Conservation (phyloP, 2,113 vertebrate genomes). For the Malurus cyaneus region DNA sequence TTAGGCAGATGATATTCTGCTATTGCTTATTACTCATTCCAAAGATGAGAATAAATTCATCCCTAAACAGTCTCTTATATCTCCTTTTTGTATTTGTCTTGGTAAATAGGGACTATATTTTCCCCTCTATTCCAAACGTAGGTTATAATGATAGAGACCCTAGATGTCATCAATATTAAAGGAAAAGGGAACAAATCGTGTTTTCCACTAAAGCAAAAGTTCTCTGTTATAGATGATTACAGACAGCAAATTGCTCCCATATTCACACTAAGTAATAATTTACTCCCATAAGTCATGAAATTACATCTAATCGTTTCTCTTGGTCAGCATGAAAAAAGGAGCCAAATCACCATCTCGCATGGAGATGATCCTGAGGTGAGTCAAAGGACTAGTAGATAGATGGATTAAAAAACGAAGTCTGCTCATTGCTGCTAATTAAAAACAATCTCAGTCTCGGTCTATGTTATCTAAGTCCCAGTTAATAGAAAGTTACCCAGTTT, state of each 20-base stretch:
- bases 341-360: too few relatives aligned
- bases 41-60: neutral
- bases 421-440: too few relatives aligned
- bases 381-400: too few relatives aligned
- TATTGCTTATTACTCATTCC: neutral
- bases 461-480: too few relatives aligned
- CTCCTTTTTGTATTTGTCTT: neutral
- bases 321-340: too few relatives aligned
- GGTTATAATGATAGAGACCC: neutral
- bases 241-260: neutral
- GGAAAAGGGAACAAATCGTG: neutral
- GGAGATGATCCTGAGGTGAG: too few relatives aligned
- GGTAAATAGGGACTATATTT: neutral
- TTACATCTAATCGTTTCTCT: neutral
- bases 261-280: neutral
- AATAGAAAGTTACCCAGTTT: too few relatives aligned
- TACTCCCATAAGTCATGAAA: neutral
- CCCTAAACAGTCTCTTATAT: neutral
- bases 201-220: neutral
- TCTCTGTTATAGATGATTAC: neutral
- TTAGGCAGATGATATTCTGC: neutral
- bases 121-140: neutral
- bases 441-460: too few relatives aligned
- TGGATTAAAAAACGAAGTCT: too few relatives aligned
- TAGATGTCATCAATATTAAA: neutral